These are phyloP conservation scores for Notoglanidium macrostoma DNA, from an alignment of 2,797 vertebrate genomes.

Conservation along the genomic window DNA sequence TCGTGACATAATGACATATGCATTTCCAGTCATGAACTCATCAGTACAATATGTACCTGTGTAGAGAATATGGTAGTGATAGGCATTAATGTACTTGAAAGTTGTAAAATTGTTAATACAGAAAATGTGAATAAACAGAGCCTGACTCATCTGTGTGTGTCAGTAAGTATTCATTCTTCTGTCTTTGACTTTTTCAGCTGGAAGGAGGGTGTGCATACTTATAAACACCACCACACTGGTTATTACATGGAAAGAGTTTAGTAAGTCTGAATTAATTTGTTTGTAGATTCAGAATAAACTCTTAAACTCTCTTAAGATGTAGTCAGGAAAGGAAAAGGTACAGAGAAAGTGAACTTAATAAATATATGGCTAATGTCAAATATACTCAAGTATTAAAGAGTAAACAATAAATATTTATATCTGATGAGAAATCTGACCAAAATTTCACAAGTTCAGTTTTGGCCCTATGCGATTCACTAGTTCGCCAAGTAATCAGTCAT, in stretches of 20 bases:
- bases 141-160: background rate
- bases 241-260: background rate
- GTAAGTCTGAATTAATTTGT: background rate
- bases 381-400: background rate
- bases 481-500: background rate
- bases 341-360: background rate
- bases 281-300: background rate
- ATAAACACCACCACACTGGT: background rate
- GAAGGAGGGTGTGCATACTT: background rate
- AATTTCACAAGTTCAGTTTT: background rate
- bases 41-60: background rate
- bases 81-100: background rate
- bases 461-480: background rate
- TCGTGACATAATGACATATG: background rate
- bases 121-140: background rate
- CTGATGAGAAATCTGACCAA: background rate
- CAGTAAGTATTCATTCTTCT: background rate
- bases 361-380: background rate
- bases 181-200: background rate
- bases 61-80: background rate
- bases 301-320: background rate
- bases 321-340: background rate
- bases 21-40: background rate
- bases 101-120: background rate
- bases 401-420: background rate